These are phyloP conservation scores for Chiroxiphia lanceolata DNA, from an alignment of 2,797 vertebrate genomes.

Conservation along the genomic window DNA sequence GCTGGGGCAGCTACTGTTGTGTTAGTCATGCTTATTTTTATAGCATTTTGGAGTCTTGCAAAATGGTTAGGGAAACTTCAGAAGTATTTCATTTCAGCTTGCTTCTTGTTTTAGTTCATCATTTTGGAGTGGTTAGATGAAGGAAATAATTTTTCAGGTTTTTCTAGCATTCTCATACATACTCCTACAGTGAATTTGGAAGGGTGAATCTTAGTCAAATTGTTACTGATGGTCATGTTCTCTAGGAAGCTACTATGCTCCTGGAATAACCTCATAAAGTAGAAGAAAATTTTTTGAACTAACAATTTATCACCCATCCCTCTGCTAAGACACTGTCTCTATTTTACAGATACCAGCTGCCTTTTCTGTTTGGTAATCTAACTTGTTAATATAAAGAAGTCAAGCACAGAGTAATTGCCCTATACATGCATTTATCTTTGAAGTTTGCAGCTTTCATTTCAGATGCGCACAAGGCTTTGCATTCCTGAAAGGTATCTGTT, in stretches of 20 bases:
- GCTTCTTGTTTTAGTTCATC: not conserved
- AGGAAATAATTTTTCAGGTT: not conserved
- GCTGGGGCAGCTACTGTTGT: not conserved
- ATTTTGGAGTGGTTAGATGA: not conserved
- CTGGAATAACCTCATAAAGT: not conserved
- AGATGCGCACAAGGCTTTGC: not conserved
- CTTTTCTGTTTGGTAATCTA: not conserved
- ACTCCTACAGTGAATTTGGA: not conserved
- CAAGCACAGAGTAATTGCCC: not conserved
- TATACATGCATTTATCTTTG: not conserved
- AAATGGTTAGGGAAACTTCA: not conserved
- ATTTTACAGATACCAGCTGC: not conserved
- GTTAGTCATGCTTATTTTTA: not conserved
- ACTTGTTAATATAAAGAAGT: not conserved
- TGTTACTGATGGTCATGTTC: not conserved
- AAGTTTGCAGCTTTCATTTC: not conserved
- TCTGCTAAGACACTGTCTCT: not conserved
- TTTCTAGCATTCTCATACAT: not conserved
- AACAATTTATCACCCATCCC: not conserved
- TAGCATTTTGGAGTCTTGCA: not conserved
- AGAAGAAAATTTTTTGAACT: not conserved
- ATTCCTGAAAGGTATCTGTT: not conserved
- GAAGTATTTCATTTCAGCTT: not conserved
- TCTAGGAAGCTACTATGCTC: not conserved
- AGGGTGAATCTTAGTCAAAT: not conserved